A percentile compares a stretch with the other conserved stretches of the same genome.
Evolutionary conservation across 2,797 vertebrate species (phyloP).

Genomic region (Epinephelus awoara): DNA sequence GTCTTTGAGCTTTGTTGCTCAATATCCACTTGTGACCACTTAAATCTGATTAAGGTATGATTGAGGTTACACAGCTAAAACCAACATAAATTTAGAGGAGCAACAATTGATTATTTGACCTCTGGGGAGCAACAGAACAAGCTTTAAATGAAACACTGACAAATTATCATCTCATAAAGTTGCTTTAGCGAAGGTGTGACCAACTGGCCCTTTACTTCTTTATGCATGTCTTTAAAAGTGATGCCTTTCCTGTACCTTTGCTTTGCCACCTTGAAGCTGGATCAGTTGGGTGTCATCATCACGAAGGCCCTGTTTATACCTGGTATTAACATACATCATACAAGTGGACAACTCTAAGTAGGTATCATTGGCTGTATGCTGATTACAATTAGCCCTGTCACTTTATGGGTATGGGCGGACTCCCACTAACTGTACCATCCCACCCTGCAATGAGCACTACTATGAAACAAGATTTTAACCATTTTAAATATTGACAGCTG

Average conservation of each 20-base stretch:
- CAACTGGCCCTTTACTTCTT: not conserved
- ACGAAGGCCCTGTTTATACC: too few species aligned
- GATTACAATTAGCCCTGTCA: too few species aligned
- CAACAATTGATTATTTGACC: not conserved
- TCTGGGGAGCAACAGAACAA: not conserved
- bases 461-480: too few species aligned
- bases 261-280: not conserved
- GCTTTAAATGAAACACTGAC: not conserved
- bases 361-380: too few species aligned
- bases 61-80: not conserved
- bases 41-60: not conserved
- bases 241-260: not conserved
- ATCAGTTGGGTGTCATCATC: constrained; percentile 23
- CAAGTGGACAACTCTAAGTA: too few species aligned
- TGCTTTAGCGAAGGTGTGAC: not conserved
- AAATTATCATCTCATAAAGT: not conserved
- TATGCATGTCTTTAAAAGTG: not conserved
- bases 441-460: too few species aligned
- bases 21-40: not conserved
- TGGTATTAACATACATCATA: too few species aligned
- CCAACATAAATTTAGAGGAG: not conserved
- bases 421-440: too few species aligned
- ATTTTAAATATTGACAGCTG: too few species aligned
- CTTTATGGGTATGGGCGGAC: too few species aligned
- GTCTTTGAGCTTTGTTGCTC: not conserved